These are phyloP conservation scores for Neosalanx taihuensis DNA, from an alignment of 2,797 vertebrate species.

Conservation along the genomic window DNA sequence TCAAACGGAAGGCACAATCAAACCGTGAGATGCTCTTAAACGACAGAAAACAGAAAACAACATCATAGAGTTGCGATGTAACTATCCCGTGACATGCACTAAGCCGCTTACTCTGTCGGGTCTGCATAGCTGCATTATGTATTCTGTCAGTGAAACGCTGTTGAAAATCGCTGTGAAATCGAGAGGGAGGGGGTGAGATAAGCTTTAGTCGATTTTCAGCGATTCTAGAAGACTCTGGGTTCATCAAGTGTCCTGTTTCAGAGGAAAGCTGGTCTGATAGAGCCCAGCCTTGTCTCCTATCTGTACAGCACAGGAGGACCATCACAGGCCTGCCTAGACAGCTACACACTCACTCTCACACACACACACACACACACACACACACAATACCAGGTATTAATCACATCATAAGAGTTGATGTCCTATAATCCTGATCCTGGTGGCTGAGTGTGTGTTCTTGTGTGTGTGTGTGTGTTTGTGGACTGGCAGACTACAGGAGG, in stretches of 20 bases:
- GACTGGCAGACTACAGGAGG: background rate
- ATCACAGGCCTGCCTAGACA: slow-evolving; percentile 17
- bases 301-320: slow-evolving; percentile 27
- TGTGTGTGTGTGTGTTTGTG: slow-evolving; percentile 28
- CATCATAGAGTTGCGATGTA: background rate
- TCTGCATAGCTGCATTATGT: slow-evolving; percentile 31
- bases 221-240: slow-evolving; percentile 48
- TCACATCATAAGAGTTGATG: slow-evolving; percentile 49
- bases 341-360: slow-evolving; percentile 4
- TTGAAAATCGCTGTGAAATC: background rate
- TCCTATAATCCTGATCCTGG: slow-evolving; percentile 45
- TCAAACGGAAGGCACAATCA: slow-evolving; percentile 19
- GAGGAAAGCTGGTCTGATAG: slow-evolving; percentile 45
- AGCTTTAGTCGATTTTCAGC: slow-evolving; percentile 50
- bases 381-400: slow-evolving; percentile 29
- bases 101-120: slow-evolving; percentile 26
- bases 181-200: background rate
- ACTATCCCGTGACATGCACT: too few relatives aligned
- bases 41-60: slow-evolving; percentile 16
- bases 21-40: slow-evolving; percentile 21
- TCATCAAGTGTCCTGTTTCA: slow-evolving; percentile 9
- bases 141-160: slow-evolving; percentile 30
- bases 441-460: slow-evolving; percentile 27
- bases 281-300: slow-evolving; percentile 57
- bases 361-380: slow-evolving; percentile 28